Conservation (phyloP, 2,797 vertebrate species). For the Gymnopithys bicolor region DNA sequence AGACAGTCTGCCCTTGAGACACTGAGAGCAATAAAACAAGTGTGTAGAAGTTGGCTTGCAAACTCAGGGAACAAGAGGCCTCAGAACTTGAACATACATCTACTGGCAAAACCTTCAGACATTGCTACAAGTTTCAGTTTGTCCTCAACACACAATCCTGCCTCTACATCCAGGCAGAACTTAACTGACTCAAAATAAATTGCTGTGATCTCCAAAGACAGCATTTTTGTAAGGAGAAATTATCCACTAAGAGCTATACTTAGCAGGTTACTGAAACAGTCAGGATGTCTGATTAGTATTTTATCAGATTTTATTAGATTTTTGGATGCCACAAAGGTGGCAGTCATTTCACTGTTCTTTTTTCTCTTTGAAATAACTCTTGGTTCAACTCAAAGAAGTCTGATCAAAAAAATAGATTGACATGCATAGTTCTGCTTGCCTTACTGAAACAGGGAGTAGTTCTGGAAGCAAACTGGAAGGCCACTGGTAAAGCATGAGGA, state of each 20-base stretch:
- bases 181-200: not conserved
- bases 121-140: slow-evolving; percentile 1
- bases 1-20: slow-evolving; percentile 53
- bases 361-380: not conserved
- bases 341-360: not conserved
- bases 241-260: not conserved
- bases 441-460: not conserved
- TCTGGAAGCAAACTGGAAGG: not conserved
- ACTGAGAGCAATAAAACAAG: slow-evolving; percentile 45
- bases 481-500: not conserved
- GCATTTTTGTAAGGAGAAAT: not conserved
- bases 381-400: not conserved
- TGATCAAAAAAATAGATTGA: not conserved
- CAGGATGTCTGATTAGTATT: not conserved
- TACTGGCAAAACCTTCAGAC: slow-evolving; percentile 57
- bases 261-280: not conserved
- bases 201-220: not conserved
- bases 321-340: not conserved
- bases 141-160: not conserved
- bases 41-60: slow-evolving; percentile 39
- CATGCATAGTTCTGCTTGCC: not conserved
- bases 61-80: slow-evolving; percentile 38
- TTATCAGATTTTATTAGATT: not conserved
- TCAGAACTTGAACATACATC: slow-evolving; percentile 51
- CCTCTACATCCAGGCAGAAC: not conserved